Evolutionary conservation across 2,113 vertebrate species (phyloP), one percentile per base, ranked within the genome.

Genomic region (Brienomyrus longianalis): DNA sequence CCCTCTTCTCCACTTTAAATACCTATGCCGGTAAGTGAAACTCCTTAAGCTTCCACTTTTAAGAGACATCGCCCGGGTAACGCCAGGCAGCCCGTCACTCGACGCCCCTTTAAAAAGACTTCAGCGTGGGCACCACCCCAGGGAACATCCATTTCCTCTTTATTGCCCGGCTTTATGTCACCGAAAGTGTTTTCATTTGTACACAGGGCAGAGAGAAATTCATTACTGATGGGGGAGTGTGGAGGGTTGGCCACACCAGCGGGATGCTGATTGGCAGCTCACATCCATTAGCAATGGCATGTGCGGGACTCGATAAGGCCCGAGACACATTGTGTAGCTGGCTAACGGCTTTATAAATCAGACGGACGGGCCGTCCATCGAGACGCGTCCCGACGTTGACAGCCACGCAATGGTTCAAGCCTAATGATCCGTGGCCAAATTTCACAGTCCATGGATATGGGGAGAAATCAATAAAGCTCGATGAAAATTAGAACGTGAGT

Each of bases 231-330:
- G 90, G 89, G 83, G 90, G 93, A 35, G 50, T 91, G 90, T 91
- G 91, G 93, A 48, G 52, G 91, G 91, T 91, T 90, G 90, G 77
- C 62, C 88, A 35, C 10, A 52, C 19, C 13, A 7, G 45, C 87
- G n/a, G 62, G 89, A 88, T 45, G 35, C 91, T 94, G 94, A 95
- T 93, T 94, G 94, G 94, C 94, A 93, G 93, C 89, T 93, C 88
- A 92, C 90, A 92, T 91, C 93, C 92, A 94, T 95, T 94, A 93
- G 91, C 83, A 52, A 74, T 15, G 91, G 91, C 90, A 92, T 91
- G 91, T 74, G 91, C 91, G 92, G 91, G 92, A 92, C 94, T 74
- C 35, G 89, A 90, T 94, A 94, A 92, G 93, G 93, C 91, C 93
- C 90, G 92, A 88, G 91, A 91, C 88, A 87, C 91, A 91, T 90